Conservation (phyloP, 2,888 invertebrate genomes). For the Drosophila paranaensis region DNA sequence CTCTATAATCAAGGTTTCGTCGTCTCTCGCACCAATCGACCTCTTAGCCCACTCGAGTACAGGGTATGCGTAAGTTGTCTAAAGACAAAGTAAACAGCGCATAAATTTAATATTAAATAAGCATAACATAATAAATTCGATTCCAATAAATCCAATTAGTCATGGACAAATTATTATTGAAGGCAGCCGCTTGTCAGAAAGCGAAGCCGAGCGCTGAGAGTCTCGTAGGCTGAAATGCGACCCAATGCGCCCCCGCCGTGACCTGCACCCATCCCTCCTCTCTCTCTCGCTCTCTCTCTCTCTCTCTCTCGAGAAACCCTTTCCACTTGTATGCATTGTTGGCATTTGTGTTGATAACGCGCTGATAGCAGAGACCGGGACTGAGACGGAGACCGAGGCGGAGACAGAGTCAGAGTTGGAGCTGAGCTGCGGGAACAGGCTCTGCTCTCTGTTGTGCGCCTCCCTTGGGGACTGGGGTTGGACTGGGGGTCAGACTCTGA, state of each 20-base stretch:
- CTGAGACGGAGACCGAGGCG: neutral
- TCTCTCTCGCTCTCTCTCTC: neutral
- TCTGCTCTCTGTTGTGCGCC: neutral
- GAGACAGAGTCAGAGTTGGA: neutral
- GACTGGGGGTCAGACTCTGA: conserved; percentile 25
- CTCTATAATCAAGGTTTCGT: neutral
- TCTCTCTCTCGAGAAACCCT: neutral
- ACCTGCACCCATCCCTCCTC: conserved; percentile 7
- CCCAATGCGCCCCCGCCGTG: conserved; percentile 29
- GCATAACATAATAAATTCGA: conserved; percentile 82
- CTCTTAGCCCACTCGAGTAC: neutral
- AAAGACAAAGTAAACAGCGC: conserved; percentile 70
- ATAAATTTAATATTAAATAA: conserved; percentile 77
- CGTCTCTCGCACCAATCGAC: neutral
- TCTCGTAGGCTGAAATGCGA: conserved; percentile 24
- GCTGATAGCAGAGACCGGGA: conserved; percentile 45
- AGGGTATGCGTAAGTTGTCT: conserved; percentile 18
- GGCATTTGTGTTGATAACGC: conserved; percentile 67
- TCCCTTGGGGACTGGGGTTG: conserved; percentile 9
- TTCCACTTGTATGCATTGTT: conserved; percentile 60
- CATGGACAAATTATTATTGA: conserved; percentile 82
- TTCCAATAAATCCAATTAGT: conserved; percentile 83
- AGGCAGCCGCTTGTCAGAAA: conserved; percentile 58
- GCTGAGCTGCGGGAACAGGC: conserved; percentile 44
- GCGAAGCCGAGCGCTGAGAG: conserved; percentile 23